Conservation (phyloP, 2,797 vertebrate genomes). For the Carduelis carduelis region DNA sequence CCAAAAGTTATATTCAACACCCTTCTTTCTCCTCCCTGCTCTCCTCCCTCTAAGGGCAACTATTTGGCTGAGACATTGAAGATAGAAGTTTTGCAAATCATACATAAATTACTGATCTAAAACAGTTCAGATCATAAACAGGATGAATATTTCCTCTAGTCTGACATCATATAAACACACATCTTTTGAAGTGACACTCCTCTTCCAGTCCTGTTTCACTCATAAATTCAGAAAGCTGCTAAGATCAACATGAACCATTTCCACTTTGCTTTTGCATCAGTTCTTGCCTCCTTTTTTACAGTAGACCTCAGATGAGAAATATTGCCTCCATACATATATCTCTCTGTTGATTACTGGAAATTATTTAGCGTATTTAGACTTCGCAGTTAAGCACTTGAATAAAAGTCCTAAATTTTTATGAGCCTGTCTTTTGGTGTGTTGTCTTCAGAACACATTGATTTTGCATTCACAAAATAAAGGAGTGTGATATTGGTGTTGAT, state of each 20-base stretch:
- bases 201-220: background rate
- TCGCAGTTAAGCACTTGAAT: background rate
- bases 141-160: background rate
- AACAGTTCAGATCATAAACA: background rate
- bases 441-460: background rate
- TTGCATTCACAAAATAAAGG: background rate
- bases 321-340: background rate
- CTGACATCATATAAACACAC: background rate
- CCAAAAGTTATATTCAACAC: background rate
- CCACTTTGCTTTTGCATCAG: background rate
- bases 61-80: background rate
- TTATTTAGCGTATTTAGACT: background rate
- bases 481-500: background rate
- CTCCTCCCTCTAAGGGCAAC: background rate
- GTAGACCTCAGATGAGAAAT: background rate
- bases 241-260: background rate
- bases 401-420: background rate
- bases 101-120: background rate
- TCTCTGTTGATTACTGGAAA: background rate
- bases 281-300: background rate
- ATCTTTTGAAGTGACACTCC: background rate
- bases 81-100: background rate
- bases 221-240: background rate
- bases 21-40: background rate
- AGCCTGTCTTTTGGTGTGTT: background rate